Evolutionary conservation across 2,113 vertebrate species (phyloP), one percentile per base, ranked within the genome.

Genomic region (Campylorhamphus procurvoides): DNA sequence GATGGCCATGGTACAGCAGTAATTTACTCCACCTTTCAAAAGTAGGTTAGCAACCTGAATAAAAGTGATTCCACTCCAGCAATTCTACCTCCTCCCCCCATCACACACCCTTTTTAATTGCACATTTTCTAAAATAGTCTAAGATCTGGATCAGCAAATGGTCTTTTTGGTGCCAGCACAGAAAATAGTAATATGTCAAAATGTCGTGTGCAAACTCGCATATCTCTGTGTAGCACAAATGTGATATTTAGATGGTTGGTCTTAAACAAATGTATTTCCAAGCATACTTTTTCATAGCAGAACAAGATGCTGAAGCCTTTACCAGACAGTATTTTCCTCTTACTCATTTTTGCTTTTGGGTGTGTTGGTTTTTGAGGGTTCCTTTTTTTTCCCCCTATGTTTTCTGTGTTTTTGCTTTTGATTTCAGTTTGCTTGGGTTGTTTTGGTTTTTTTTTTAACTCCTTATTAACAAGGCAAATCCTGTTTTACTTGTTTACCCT

Each of bases 381-480:
- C 42, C 9, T 31, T 67, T 76, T 58, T 24, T 42, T 20, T 58
- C 10, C 8, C 18, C 15, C 14, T 44, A 9, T 56, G 8, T 35
- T 25, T n/a, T 9, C 7, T 19, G 31, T 16, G 39, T 27, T 17
- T 44, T n/a, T 46, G 23, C 7, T 53, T 63, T 90, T 17, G 8
- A 9, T 58, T 58, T 85, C 20, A 27, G 35, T 50, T 76, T 53
- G 10, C 46, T 77, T 58, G 29, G 50, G 19, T 33, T 29, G 3
- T 50, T 50, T 42, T 12, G 40, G 47, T 23, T 25, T 15, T 28
- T 28, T 37, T 37, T 52, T 47, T 47, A 12, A 31, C 64, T 60
- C 35, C 10, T 89, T 75, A 93, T 76, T 95, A 93, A 90, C 53
- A 85, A 90, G 74, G 71, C 82, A 91, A 94, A 94, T 94, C 58